Evolutionary conservation across 2,113 vertebrate genomes (phyloP).

Genomic region (Oreochromis tanganicae): DNA sequence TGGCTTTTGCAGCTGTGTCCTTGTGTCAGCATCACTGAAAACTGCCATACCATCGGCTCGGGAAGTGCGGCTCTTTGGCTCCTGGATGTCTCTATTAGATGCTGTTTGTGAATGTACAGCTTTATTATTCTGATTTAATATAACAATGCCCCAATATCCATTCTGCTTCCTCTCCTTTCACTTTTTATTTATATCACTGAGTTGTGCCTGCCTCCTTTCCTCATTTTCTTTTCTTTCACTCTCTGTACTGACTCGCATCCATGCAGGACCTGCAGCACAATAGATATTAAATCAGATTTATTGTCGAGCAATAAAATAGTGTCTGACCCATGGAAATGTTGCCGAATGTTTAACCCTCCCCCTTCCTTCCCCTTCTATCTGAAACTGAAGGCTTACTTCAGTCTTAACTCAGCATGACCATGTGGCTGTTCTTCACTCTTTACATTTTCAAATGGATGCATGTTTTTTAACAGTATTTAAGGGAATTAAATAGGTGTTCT

Average conservation of each 20-base stretch:
- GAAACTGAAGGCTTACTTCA: too few species aligned
- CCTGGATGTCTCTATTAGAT: slow-evolving; percentile 66
- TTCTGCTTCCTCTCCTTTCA: slow-evolving; percentile 63
- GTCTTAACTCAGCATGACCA: neutral
- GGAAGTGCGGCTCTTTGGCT: neutral
- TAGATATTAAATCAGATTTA: slow-evolving; percentile 73
- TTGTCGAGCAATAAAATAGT: slow-evolving; percentile 52
- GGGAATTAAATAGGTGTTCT: neutral
- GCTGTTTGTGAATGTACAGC: slow-evolving; percentile 57
- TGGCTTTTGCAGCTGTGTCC: slow-evolving; percentile 56
- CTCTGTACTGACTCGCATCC: neutral
- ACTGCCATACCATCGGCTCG: slow-evolving; percentile 7
- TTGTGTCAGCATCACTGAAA: slow-evolving; percentile 4
- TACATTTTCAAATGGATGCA: neutral
- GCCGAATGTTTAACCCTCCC: neutral
- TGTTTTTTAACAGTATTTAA: slow-evolving; percentile 1
- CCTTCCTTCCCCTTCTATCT: slow-evolving; percentile 1
- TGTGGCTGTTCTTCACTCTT: neutral
- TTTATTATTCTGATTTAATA: slow-evolving; percentile 77
- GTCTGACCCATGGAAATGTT: slow-evolving; percentile 53
- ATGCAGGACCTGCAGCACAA: slow-evolving; percentile 47
- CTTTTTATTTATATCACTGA: slow-evolving; percentile 60
- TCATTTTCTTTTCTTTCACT: neutral
- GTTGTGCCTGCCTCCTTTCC: neutral
- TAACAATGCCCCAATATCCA: slow-evolving; percentile 62